Evolutionary conservation across 2,888 invertebrate species (phyloP), one percentile per base, ranked within the genome.

Genomic region (Cantharis lateralis): DNA sequence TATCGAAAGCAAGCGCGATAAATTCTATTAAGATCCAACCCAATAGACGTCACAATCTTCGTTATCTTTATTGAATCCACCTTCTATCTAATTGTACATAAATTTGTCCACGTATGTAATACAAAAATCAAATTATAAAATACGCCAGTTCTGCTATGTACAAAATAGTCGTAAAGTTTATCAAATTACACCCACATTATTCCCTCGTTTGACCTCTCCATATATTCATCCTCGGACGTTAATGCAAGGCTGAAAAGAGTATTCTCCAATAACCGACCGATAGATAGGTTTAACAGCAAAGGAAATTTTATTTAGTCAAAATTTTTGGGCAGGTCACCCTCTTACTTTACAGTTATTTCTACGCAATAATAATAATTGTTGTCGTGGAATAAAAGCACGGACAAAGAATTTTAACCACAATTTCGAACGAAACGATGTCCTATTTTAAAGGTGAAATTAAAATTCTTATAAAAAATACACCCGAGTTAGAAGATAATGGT

Each of bases 1-100:
- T 81, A 79, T 79, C 81, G 81, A 82, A 80, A 73, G 71, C 81
- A n/a, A 80, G 78, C 80, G 78, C 83, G 82, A 84, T 84, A 84
- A 84, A 84, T 84, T 80, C 82, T 78, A 79, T 77, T 76, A 75
- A 78, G 77, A 81, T 80, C 81, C 79, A 72, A 66, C 81, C 80
- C 82, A 82, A 81, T 80, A 79, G 80, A 80, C 79, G 80, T 78
- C 78, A 79, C 81, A 79, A 81, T 81, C 79, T 79, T 73, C 75
- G 28, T 78, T 75, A 73, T 78, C 75, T 78, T 71, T 72, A 78
- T 78, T 71, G 71, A 28, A 28, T 71, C 75, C 75, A 75, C 75
- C 75, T 72, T 68, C 72, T 66, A 73, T 73, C 75, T 48, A 20
- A 18, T 15, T n/a, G 16, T 48, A 26, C 26, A 26, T 69, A 26